Percentiles rank a stretch among this genome's conserved stretches.
phyloP scores from a whole-genome alignment of 1,140 invertebrate species.

The Saxidomus purpurata region DNA sequence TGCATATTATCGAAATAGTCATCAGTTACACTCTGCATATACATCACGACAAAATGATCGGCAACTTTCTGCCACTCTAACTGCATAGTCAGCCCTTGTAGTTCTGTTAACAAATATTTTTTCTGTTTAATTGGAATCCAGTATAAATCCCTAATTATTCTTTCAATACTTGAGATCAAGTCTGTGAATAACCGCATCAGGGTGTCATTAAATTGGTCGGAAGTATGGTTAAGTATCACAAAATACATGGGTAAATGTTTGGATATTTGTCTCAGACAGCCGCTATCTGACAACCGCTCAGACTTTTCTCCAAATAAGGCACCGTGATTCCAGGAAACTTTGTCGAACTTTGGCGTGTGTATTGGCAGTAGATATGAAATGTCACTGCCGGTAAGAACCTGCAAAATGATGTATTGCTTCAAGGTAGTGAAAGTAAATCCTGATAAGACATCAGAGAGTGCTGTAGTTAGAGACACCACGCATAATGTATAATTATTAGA shows the following conservation, averaged over 20 bases:
- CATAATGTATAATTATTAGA: slow-evolving; percentile 49
- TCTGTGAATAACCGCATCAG: slow-evolving; percentile 24
- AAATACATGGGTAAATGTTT: slow-evolving; percentile 42
- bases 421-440: slow-evolving; percentile 36
- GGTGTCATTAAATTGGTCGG: slow-evolving; percentile 39
- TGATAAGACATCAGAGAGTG: slow-evolving; percentile 28
- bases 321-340: slow-evolving; percentile 18
- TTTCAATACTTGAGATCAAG: slow-evolving; percentile 45
- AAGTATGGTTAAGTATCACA: slow-evolving; percentile 43
- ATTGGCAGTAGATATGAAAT: slow-evolving; percentile 4
- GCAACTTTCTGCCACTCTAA: slow-evolving; percentile 10
- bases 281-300: not conserved
- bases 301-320: slow-evolving; percentile 2
- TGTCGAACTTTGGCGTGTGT: slow-evolving; percentile 2
- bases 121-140: slow-evolving; percentile 60
- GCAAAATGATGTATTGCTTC: slow-evolving; percentile 45
- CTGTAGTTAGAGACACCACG: not conserved
- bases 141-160: slow-evolving; percentile 53
- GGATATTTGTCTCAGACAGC: not conserved
- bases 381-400: slow-evolving; percentile 25
- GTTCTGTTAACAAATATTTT: slow-evolving; percentile 44
- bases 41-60: not conserved
- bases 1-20: slow-evolving; percentile 41
- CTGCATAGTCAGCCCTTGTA: slow-evolving; percentile 15
- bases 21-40: slow-evolving; percentile 28